Conservation (phyloP, 2,797 vertebrate species). For the Coregonus sp. region DNA sequence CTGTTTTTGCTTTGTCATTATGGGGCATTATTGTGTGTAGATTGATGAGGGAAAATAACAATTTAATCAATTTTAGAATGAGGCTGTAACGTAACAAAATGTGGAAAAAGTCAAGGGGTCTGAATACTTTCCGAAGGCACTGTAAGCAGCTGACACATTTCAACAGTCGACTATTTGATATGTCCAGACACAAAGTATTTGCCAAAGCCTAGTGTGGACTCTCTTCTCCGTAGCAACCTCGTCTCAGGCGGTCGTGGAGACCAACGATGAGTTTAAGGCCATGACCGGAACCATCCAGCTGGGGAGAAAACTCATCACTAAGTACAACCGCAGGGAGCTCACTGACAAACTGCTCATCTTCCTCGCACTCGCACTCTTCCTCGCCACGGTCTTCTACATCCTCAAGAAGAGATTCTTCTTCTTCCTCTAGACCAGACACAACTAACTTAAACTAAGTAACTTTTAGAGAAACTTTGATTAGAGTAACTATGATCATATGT, state of each 20-base stretch:
- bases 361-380: slow-evolving; percentile 91
- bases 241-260: slow-evolving; percentile 89
- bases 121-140: too few species aligned
- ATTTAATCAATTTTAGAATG: too few species aligned
- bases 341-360: slow-evolving; percentile 98
- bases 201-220: neutral
- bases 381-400: slow-evolving; percentile 94
- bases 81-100: too few species aligned
- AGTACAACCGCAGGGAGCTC: slow-evolving; percentile 96
- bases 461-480: neutral
- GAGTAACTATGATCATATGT: too few species aligned
- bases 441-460: neutral
- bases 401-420: slow-evolving; percentile 93
- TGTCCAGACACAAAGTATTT: neutral
- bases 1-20: too few species aligned
- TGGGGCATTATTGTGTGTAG: too few species aligned
- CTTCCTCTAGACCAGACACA: slow-evolving; percentile 76
- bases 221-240: slow-evolving; percentile 79
- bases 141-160: too few species aligned
- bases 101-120: too few species aligned
- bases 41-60: too few species aligned
- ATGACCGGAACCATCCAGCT: slow-evolving; percentile 97
- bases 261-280: slow-evolving; percentile 95
- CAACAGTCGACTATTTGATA: too few species aligned
- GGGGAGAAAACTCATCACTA: slow-evolving; percentile 95